Evolutionary conservation across 2,797 vertebrate genomes (phyloP).

Genomic region (Mus minutoides): DNA sequence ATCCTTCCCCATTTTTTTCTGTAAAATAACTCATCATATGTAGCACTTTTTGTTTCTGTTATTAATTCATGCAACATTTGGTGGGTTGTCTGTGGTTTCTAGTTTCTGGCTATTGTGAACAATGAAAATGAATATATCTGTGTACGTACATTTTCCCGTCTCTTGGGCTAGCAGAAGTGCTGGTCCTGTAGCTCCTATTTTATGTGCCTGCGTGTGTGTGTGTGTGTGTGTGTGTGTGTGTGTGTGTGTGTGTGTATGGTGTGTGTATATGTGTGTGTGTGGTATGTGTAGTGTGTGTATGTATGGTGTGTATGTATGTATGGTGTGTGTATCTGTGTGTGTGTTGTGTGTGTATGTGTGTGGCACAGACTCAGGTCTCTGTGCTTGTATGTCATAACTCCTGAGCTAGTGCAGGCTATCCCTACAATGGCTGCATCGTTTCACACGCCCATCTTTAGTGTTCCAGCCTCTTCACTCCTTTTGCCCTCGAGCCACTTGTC

Average conservation of each 20-base stretch:
- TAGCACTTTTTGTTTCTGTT: no score
- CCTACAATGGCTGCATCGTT: not conserved
- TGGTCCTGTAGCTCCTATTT: not conserved
- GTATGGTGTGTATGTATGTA: no score
- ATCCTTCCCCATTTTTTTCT: not conserved
- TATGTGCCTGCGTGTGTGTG: not conserved
- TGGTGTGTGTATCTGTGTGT: no score
- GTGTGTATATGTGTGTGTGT: not conserved
- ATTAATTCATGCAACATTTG: not conserved
- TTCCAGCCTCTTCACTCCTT: not conserved
- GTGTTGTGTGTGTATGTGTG: no score
- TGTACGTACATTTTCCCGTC: not conserved
- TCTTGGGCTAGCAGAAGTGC: not conserved
- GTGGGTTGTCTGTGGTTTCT: not conserved
- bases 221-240: not conserved
- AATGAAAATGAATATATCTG: not conserved
- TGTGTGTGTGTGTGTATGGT: not conserved
- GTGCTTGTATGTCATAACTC: not conserved
- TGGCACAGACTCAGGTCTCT: not conserved
- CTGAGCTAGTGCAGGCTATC: not conserved
- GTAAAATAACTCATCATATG: not conserved
- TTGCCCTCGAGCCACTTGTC: not conserved
- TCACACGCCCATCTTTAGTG: not conserved
- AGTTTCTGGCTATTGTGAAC: not conserved
- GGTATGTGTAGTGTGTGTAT: not conserved